These are phyloP conservation scores for Nephila pilipes DNA, from an alignment of 1,140 invertebrate species.

Conservation along the genomic window DNA sequence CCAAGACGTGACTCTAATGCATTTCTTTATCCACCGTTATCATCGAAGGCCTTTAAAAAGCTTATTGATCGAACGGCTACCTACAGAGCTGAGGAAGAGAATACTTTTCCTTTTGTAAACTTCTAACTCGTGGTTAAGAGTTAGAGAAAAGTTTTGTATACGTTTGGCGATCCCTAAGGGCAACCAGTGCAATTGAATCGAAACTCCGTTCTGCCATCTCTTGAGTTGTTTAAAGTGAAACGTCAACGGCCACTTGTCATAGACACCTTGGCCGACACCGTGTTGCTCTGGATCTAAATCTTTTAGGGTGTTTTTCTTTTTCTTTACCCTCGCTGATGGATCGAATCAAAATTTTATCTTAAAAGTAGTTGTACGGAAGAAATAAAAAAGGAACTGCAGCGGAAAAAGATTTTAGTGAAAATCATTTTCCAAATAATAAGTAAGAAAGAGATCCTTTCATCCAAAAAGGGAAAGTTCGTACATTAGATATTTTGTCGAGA, in stretches of 20 bases:
- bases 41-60: constrained; percentile 53
- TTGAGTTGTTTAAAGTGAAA: background rate
- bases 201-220: background rate
- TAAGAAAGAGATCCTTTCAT: no score
- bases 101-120: background rate
- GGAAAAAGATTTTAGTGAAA: no score
- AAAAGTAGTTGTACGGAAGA: no score
- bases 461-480: no score
- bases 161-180: background rate
- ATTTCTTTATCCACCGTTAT: constrained; percentile 64
- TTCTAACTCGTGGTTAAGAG: background rate
- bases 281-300: background rate
- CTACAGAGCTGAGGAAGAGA: background rate
- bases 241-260: background rate
- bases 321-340: background rate
- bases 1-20: constrained; percentile 48
- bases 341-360: background rate
- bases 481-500: no score
- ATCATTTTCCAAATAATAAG: no score
- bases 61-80: constrained; percentile 59
- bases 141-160: background rate
- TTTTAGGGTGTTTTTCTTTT: background rate
- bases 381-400: no score
- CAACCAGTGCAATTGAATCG: constrained; percentile 15
- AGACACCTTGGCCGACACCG: background rate